These are phyloP conservation scores for Plebejus anna DNA, from an alignment of 2,888 invertebrate genomes.

Conservation along the genomic window DNA sequence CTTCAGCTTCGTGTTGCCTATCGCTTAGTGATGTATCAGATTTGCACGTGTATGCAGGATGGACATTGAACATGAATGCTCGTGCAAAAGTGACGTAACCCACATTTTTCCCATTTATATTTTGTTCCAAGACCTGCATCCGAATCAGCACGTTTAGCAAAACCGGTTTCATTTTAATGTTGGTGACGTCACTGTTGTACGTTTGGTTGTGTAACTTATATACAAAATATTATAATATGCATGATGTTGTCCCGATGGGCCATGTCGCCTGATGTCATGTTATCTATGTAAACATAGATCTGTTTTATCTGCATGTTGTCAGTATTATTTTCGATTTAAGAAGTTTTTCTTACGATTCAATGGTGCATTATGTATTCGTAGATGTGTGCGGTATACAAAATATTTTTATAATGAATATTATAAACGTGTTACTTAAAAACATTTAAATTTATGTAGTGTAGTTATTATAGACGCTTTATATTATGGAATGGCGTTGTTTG, in stretches of 20 bases:
- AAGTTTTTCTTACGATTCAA: constrained; percentile 46
- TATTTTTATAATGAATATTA: constrained; percentile 32
- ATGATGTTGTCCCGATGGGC: not conserved
- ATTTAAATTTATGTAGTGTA: constrained; percentile 24
- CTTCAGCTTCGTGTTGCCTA: not conserved
- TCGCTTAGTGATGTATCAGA: not conserved
- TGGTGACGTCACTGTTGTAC: not conserved
- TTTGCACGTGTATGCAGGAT: not conserved
- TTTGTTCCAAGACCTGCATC: not conserved
- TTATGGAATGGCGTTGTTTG: constrained; percentile 25
- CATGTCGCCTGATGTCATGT: constrained; percentile 41
- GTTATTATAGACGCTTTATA: constrained; percentile 14
- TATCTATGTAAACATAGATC: constrained; percentile 67
- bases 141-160: not conserved
- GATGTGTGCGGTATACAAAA: constrained; percentile 32
- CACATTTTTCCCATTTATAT: not conserved
- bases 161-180: not conserved
- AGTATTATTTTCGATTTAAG: constrained; percentile 63
- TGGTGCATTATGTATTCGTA: constrained; percentile 43
- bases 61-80: not conserved
- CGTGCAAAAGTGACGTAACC: constrained; percentile 13
- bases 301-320: constrained; percentile 60
- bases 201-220: not conserved
- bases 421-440: constrained; percentile 27
- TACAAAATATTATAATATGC: not conserved